Base-by-base conservation (phyloP, 2,888 invertebrate genomes). In the Beris chalybata region DNA sequence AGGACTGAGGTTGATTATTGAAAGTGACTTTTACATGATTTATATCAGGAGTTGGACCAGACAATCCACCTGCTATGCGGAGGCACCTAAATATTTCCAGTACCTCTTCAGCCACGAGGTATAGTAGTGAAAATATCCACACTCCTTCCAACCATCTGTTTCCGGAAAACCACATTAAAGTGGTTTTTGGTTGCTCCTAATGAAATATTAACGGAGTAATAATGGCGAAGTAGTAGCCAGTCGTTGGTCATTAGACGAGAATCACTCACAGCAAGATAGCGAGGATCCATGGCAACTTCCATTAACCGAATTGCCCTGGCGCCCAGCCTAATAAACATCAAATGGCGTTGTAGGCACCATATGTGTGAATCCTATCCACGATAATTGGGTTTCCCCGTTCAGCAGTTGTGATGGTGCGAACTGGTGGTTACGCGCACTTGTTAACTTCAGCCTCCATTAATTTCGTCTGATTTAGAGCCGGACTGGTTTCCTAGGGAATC, bases 21-120 rank as follows among this genome's bases (percentile, higher is more conserved):
- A 50, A 64, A 64, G 50, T 67, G 67, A 64, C 64, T 67, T 64
- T 44, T 43, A 52, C 53, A 65, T 65, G 67, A 67, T 67, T 67
- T 64, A 67, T 64, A 38, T 58, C 61, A 32, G 43, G 38, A 52
- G 22, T 32, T 15, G 30, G 38, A 59, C 31, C 7, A 59, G 32
- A 29, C 29, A 30, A 30, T 29, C 4, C 15, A 29, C 45, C 30
- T n/a, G 15, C 22, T 3, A 11, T 22, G 44, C 6, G 48, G 31
- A 13, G 5, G 58, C 32, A 38, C 38, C 9, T 7, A 38, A 38
- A 22, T 22, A 38, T 38, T 38, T 9, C 5, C 7, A 38, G 9
- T 38, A 38, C 38, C 38, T 38, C 22, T 22, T 22, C 22, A 22
- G 22, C 3, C 38, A 38, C 38, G 9, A 38, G 9, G 38, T 1